Conservation (phyloP, 2,113 vertebrate genomes). For the Formicarius rufipectus region DNA sequence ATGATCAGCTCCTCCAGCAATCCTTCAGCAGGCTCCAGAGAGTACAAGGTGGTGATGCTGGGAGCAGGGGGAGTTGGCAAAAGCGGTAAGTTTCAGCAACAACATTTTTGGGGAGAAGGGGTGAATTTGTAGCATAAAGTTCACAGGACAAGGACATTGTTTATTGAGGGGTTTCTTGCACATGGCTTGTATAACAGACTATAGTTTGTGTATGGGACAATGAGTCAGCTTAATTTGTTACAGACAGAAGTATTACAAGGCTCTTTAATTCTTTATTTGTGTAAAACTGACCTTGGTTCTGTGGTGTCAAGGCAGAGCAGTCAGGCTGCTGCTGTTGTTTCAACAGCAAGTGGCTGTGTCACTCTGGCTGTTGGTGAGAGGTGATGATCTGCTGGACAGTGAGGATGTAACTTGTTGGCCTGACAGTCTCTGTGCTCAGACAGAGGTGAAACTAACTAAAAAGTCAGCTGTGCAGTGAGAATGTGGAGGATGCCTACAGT, state of each 20-base stretch:
- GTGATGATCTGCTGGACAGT: neutral
- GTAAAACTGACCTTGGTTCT: neutral
- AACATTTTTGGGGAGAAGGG: neutral
- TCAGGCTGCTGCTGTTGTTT: neutral
- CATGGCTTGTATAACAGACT: neutral
- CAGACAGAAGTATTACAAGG: neutral
- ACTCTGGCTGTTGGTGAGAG: neutral
- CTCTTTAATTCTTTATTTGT: neutral
- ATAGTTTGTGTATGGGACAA: neutral
- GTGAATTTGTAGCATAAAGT: neutral
- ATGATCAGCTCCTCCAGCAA: conserved; percentile 40
- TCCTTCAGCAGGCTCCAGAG: conserved; percentile 67
- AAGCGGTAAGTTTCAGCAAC: conserved; percentile 73
- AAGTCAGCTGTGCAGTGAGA: neutral
- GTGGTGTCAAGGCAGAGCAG: neutral
- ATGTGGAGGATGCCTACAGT: neutral
- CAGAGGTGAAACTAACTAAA: neutral
- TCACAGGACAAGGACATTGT: neutral
- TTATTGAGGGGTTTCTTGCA: neutral
- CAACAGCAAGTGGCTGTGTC: neutral
- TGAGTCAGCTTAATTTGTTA: conserved; percentile 51
- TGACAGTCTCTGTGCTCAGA: neutral
- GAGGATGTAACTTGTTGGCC: neutral
- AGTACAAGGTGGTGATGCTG: conserved; percentile 79
- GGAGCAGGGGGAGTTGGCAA: conserved; percentile 78